Percentiles rank a stretch among this genome's conserved stretches.
These are phyloP conservation scores for Pangasius macronema DNA, from an alignment of 2,797 vertebrate genomes.

Conservation along the genomic window DNA sequence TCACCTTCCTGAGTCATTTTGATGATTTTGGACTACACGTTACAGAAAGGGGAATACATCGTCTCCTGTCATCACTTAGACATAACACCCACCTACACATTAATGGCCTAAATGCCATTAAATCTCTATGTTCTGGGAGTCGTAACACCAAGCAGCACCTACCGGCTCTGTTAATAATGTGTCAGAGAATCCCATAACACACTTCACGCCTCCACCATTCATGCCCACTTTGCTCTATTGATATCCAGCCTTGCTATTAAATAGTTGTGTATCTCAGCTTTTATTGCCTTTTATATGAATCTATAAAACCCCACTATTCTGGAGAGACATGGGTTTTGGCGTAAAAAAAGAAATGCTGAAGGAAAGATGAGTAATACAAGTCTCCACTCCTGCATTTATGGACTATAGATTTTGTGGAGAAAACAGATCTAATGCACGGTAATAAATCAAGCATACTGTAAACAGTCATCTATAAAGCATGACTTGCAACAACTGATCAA, in stretches of 20 bases:
- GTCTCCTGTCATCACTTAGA: background rate
- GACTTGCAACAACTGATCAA: background rate
- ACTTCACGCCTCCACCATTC: background rate
- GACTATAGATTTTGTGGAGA: background rate
- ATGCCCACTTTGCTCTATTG: background rate
- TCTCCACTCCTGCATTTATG: background rate
- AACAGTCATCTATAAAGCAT: background rate
- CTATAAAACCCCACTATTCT: constrained; percentile 12
- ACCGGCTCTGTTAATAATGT: background rate
- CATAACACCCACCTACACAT: background rate
- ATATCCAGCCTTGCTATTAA: constrained; percentile 6
- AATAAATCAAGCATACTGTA: background rate
- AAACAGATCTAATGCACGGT: background rate
- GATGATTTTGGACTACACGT: background rate
- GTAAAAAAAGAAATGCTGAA: background rate
- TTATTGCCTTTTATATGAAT: constrained; percentile 9
- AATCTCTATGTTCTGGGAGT: background rate
- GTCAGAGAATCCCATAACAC: constrained; percentile 36
- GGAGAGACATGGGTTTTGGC: background rate
- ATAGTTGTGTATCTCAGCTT: constrained; percentile 18
- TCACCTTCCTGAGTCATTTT: background rate
- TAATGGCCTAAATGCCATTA: background rate
- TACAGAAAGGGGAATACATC: constrained; percentile 4
- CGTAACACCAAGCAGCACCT: background rate
- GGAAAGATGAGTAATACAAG: constrained; percentile 14